Conservation (phyloP, 2,113 vertebrate species). For the Thamnaconus septentrionalis region DNA sequence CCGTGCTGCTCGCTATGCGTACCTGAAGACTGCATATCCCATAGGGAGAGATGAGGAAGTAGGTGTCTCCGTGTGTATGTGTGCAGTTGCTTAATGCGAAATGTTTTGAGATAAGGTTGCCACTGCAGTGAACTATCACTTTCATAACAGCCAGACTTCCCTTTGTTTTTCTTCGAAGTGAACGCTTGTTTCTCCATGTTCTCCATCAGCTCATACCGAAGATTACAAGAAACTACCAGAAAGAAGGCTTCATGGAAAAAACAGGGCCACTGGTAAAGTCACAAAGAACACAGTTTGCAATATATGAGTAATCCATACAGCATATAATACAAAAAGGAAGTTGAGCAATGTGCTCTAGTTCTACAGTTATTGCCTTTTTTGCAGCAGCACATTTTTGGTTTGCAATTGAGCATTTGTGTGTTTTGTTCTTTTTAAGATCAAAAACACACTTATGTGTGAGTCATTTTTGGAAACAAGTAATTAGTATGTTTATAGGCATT, state of each 20-base stretch:
- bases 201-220: conserved; percentile 80
- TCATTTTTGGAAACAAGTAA: neutral
- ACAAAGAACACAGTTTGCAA: neutral
- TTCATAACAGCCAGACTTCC: neutral
- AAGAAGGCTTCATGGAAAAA: conserved; percentile 96
- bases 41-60: conserved; percentile 82
- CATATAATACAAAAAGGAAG: too few relatives aligned
- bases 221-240: conserved; percentile 88
- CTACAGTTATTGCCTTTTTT: too few relatives aligned
- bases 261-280: conserved; percentile 86
- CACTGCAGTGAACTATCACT: neutral
- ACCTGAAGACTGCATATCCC: conserved; percentile 85
- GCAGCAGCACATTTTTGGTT: neutral
- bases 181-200: conserved; percentile 2
- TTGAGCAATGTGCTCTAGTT: neutral
- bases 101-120: too few relatives aligned
- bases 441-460: neutral
- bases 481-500: neutral
- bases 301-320: too few relatives aligned
- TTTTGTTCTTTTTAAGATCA: conserved; percentile 34
- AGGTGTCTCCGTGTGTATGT: conserved; percentile 33
- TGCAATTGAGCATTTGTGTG: neutral
- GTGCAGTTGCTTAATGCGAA: too few relatives aligned
- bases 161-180: neutral
- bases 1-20: conserved; percentile 84